Evolutionary conservation across 2,888 invertebrate species (phyloP), one percentile per base, ranked within the genome.

Genomic region (Lepidocyrtoides sp.): DNA sequence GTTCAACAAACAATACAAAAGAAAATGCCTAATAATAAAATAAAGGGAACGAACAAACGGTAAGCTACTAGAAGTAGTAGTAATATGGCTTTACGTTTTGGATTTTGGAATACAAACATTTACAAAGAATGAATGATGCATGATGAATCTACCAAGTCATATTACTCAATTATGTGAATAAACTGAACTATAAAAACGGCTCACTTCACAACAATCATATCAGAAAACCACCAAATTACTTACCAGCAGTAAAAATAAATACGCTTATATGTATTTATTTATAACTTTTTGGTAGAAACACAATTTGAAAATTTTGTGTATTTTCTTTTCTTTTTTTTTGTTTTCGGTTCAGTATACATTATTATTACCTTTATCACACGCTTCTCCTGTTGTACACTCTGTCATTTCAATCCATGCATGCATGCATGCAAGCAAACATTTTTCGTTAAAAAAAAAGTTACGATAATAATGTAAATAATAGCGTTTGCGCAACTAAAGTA

Each of bases 321-420:
- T 79, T 44, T 48, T 48, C 48, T 14, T 8, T 12, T 23, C 63
- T 17, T 63, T 77, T 29, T 51, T 32, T n/a, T 69, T 48, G 17
- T 63, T 69, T 26, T 44, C 63, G 8, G 63, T 57, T 26, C 20
- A 12, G 14, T 36, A 60, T 66, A 66, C 26, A 23, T 75, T 86
- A 75, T 72, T 57, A 41, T 75, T 63, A 48, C 29, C 36, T 32
- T 88, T 79, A 69, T 72, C 88, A 89, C 88, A 88, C 82, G 23
- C 48, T 79, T 14, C 14, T 75, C n/a, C 29, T 48, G 26, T 51
- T 77, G 23, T 32, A 17, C 8, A 10, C 26, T 29, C 51, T 54
- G 32, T 54, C 79, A 79, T 23, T 48, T 12, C 32, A 36, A 32
- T 36, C 3, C 26, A n/a, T 77, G 51, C 14, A 8, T 41, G 41